phyloP scores from a whole-genome alignment of 64 coral and sea anemone genomes.

The Cladopsammia gracilis region DNA sequence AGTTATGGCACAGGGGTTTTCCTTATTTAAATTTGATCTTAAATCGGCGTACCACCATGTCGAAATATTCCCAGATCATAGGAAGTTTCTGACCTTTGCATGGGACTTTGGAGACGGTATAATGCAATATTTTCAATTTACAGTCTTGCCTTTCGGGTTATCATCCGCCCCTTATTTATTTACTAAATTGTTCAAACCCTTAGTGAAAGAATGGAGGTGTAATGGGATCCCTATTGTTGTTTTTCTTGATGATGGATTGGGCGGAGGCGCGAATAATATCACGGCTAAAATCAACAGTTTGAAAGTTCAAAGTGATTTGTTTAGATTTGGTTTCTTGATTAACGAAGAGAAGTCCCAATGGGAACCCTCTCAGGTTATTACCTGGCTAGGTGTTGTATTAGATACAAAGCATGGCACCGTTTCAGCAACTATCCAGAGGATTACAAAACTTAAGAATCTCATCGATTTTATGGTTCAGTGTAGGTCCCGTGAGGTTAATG shows the following conservation, averaged over 20 bases:
- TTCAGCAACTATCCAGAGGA: neutral
- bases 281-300: slow-evolving; percentile 42
- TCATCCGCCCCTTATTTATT: slow-evolving; percentile 66
- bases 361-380: neutral
- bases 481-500: neutral
- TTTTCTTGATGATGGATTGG: slow-evolving; percentile 62
- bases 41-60: slow-evolving; percentile 46
- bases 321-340: slow-evolving; percentile 58
- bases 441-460: neutral
- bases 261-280: neutral
- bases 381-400: slow-evolving; percentile 13
- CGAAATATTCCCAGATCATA: neutral
- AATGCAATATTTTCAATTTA: slow-evolving; percentile 44
- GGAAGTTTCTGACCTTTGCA: slow-evolving; percentile 42
- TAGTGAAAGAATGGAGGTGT: slow-evolving; percentile 36
- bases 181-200: slow-evolving; percentile 43
- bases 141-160: neutral
- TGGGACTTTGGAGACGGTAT: slow-evolving; percentile 36
- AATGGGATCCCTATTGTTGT: slow-evolving; percentile 40
- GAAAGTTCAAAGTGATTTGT: slow-evolving; percentile 46
- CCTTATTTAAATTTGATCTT: neutral
- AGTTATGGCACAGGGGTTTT: neutral
- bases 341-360: slow-evolving; percentile 56
- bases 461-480: neutral
- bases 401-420: neutral